phyloP scores from a whole-genome alignment of 2,797 vertebrate genomes.

The Syngnathus acus region DNA sequence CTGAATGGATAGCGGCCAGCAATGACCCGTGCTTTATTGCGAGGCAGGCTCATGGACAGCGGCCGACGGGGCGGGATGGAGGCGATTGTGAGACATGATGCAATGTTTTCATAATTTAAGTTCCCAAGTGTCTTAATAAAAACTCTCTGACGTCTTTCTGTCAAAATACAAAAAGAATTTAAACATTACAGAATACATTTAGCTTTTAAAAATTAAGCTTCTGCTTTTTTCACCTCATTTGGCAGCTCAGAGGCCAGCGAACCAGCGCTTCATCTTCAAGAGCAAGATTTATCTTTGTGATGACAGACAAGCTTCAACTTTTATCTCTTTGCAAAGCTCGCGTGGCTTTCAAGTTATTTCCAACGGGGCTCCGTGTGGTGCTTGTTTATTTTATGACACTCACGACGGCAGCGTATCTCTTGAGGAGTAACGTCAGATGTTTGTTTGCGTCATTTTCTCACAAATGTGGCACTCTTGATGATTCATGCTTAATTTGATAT shows the following conservation, averaged over 20 bases:
- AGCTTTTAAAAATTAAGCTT: neutral
- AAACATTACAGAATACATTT: neutral
- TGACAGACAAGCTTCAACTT: neutral
- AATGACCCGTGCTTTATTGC: neutral
- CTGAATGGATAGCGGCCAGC: neutral
- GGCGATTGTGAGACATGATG: neutral
- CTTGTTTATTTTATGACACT: neutral
- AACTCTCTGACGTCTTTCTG: neutral
- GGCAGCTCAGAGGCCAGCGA: neutral
- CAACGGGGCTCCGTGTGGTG: neutral
- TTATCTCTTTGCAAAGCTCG: neutral
- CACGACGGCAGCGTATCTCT: neutral
- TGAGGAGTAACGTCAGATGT: neutral
- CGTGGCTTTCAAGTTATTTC: neutral
- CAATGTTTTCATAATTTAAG: neutral
- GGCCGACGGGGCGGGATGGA: constrained; percentile 12
- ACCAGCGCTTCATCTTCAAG: neutral
- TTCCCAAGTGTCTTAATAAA: neutral
- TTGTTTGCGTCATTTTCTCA: neutral
- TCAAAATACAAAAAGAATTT: neutral
- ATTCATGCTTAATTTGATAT: neutral
- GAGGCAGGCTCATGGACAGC: neutral
- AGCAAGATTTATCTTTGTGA: neutral
- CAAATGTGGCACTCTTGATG: neutral
- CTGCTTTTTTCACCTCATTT: constrained; percentile 3